Evolutionary conservation across 2,113 vertebrate genomes (phyloP).

Genomic region (Cathartes aura): DNA sequence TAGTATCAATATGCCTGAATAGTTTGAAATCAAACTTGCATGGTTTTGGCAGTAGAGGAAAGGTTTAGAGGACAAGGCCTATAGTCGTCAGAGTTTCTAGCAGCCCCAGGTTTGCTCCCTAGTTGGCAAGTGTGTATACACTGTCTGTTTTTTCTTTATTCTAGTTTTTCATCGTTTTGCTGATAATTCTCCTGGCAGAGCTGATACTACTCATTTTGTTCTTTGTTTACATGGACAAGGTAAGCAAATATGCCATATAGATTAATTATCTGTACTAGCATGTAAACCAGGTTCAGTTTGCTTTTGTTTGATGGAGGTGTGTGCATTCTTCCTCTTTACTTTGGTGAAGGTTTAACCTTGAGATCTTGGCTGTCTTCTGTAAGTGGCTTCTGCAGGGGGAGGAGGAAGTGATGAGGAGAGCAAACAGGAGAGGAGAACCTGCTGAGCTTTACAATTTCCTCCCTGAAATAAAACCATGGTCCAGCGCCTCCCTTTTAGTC

Average conservation of each 20-base stretch:
- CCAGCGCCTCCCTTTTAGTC: background rate
- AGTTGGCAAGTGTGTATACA: background rate
- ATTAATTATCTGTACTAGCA: background rate
- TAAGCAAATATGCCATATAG: constrained; percentile 65
- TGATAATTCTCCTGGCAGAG: constrained; percentile 94
- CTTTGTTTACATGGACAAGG: constrained; percentile 98
- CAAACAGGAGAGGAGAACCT: background rate
- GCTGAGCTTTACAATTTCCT: background rate
- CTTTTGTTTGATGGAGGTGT: background rate
- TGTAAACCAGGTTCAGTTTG: background rate
- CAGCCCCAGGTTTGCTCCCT: background rate
- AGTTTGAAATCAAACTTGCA: background rate
- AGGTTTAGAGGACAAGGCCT: background rate
- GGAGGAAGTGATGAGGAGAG: background rate
- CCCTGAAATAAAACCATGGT: background rate
- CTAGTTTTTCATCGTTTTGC: constrained; percentile 96
- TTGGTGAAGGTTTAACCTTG: background rate
- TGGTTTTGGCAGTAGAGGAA: background rate
- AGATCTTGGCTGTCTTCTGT: background rate
- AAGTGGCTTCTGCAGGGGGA: background rate
- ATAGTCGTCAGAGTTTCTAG: background rate
- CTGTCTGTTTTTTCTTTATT: constrained; percentile 49
- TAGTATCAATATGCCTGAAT: background rate
- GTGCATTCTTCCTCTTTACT: background rate
- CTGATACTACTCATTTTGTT: constrained; percentile 94